Percentiles rank a stretch among this genome's conserved stretches.
Evolutionary conservation across 2,797 vertebrate genomes (phyloP).

Genomic region (Gallirallus australis): DNA sequence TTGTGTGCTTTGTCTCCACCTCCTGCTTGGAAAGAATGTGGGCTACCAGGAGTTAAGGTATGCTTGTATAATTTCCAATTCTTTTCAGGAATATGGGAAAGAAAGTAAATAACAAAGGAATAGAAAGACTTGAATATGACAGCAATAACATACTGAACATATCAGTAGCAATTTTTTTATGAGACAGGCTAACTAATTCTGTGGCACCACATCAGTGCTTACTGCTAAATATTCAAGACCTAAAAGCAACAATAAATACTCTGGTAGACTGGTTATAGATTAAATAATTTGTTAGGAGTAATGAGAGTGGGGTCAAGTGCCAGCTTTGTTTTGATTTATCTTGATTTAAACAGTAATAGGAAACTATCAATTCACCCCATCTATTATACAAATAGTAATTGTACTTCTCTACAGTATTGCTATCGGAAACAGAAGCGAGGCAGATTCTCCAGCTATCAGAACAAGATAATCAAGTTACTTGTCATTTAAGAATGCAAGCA

Average conservation of each 20-base stretch:
- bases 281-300: background rate
- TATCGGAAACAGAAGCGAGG: background rate
- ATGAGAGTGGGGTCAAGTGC: fast-evolving
- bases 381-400: background rate
- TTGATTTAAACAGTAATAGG: background rate
- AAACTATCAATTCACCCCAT: background rate
- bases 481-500: background rate
- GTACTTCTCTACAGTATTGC: background rate
- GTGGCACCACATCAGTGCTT: background rate
- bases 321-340: background rate
- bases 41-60: background rate
- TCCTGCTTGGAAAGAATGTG: background rate
- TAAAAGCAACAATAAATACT: background rate
- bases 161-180: background rate
- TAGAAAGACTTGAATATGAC: background rate
- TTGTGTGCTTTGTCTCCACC: conserved; percentile 66
- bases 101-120: background rate
- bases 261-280: background rate
- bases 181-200: background rate
- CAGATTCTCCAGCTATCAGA: background rate
- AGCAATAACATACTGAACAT: background rate
- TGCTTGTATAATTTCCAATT: background rate
- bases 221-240: background rate
- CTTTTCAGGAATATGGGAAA: background rate
- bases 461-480: background rate